These are phyloP conservation scores for Tetramorium alpestre DNA, from an alignment of 1,140 invertebrate species.

Conservation along the genomic window DNA sequence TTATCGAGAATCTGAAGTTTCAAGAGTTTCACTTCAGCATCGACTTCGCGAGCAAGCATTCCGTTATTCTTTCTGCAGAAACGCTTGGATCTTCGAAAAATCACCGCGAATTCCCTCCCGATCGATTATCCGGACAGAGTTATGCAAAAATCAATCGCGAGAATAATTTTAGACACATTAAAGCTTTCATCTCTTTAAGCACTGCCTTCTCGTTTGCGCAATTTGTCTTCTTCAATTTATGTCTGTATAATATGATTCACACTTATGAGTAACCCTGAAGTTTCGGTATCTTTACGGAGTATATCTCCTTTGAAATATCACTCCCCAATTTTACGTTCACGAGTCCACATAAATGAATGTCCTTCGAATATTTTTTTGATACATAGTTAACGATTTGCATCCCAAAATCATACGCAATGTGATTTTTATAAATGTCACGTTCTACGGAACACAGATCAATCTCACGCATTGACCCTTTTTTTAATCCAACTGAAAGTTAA, in stretches of 20 bases:
- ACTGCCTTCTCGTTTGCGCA: background rate
- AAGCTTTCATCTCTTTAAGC: background rate
- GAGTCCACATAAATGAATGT: background rate
- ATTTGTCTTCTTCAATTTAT: background rate
- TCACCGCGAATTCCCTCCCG: background rate
- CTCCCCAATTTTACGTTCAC: constrained; percentile 47
- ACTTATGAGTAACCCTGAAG: background rate
- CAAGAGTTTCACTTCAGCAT: background rate
- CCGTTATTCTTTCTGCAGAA: background rate
- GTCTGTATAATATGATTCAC: background rate
- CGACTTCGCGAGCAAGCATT: background rate
- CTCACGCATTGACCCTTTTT: background rate
- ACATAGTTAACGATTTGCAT: background rate
- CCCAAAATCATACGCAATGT: constrained; percentile 7
- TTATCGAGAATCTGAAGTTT: background rate
- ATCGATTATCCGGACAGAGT: background rate
- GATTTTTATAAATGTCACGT: background rate
- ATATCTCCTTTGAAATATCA: constrained; percentile 5
- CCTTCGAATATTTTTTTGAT: background rate
- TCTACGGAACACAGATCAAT: background rate
- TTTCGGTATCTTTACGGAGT: background rate
- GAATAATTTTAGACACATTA: background rate
- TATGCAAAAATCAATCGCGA: background rate
- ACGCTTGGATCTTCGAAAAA: background rate
- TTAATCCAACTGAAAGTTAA: background rate